Evolutionary conservation across 23 tunicate species (phyloP), one percentile per base, ranked within the genome.

Genomic region (Trididemnum clinides): DNA sequence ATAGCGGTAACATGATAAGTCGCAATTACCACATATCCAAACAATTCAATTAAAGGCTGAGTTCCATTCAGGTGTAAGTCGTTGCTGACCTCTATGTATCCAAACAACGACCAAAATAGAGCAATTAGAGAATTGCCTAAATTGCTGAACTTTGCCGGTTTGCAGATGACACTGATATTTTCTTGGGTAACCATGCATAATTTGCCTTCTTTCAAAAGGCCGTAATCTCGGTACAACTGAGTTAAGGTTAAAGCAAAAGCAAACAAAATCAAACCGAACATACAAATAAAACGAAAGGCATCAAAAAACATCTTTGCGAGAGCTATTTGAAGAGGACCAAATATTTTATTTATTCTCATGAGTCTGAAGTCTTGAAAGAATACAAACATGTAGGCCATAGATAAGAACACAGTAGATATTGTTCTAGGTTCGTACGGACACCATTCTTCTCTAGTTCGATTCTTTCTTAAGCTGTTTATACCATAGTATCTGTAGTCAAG

Each of bases 301-400:
- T 96, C 86, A 28, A 76, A 33, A 80, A 88, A 38, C 99, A 96
- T 96, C 26, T 82, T 75, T 19, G 85, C 82, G 34, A 96, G 87
- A 3, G 95, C 85, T 22, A 91, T 66, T 75, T 88, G 97, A 70
- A 96, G 51, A 2, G 99, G 99, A 15, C 99, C 99, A 0, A 93
- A 34, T 0, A 33, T 78, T 30, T 80, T 54, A 44, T 88, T 77
- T 22, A 49, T 69, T 71, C 93, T 79, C 33, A 81, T 58, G 23
- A 88, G 19, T 15, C 93, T 83, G 33, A 93, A 82, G 15, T 88
- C 23, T 58, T 91, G 78, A 2, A 93, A 49, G 32, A 84, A 88
- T 22, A 85, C 72, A 33, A 93, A 88, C 1, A 93, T 76, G 51
- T 93, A 93, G 18, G 89, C 98, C 81, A 80, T 73, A 32, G 93